These are phyloP conservation scores for Copsychus sechellarum DNA, from an alignment of 2,113 vertebrate genomes.

Conservation along the genomic window DNA sequence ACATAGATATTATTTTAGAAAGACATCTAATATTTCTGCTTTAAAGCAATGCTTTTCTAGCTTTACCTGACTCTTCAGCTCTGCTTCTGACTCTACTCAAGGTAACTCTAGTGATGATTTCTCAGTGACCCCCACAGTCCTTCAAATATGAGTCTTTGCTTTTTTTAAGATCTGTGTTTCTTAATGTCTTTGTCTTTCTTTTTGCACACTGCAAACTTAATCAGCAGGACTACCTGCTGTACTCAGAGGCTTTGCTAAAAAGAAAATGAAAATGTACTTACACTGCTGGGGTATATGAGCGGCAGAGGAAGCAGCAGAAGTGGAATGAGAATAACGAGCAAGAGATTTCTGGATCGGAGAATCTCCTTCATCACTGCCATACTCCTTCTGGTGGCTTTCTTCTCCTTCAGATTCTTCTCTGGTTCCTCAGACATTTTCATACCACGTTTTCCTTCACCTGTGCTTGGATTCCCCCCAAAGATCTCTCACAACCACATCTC, in stretches of 20 bases:
- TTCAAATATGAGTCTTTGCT: neutral
- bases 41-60: neutral
- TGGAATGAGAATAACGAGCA: conserved; percentile 87
- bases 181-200: neutral
- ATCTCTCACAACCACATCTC: neutral
- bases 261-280: conserved; percentile 78
- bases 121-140: neutral
- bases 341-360: conserved; percentile 84
- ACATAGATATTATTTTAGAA: neutral
- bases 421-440: neutral
- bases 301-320: conserved; percentile 91
- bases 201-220: neutral
- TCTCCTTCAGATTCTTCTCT: neutral
- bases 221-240: neutral
- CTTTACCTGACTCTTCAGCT: neutral
- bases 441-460: neutral
- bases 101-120: neutral
- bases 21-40: neutral
- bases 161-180: neutral
- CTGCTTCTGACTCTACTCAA: neutral
- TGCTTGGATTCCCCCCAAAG: neutral
- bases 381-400: neutral
- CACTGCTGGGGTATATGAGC: conserved; percentile 87
- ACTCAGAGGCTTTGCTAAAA: neutral
- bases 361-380: conserved; percentile 87